These are phyloP conservation scores for Muntiacus muntjak DNA, from an alignment of 2,113 vertebrate species.

Conservation along the genomic window DNA sequence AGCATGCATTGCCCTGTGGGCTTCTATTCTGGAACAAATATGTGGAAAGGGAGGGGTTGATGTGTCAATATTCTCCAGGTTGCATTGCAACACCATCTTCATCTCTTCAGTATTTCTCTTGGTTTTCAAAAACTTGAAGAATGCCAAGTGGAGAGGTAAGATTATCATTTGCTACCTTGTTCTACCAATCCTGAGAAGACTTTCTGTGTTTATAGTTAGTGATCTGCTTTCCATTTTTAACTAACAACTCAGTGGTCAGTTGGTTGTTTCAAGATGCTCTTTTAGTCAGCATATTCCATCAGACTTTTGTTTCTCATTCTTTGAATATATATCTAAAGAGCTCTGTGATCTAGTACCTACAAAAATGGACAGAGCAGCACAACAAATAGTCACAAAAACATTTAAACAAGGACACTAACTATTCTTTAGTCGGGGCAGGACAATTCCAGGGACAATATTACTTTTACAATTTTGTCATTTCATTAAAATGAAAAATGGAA, in stretches of 20 bases:
- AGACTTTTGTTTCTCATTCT: background rate
- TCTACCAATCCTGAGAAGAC: background rate
- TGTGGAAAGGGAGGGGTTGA: background rate
- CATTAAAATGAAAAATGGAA: background rate
- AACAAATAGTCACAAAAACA: background rate
- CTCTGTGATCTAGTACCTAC: background rate
- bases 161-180: background rate
- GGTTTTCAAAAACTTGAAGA: background rate
- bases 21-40: background rate
- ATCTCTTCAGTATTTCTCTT: background rate
- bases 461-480: background rate
- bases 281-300: background rate
- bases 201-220: background rate
- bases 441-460: background rate
- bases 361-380: background rate
- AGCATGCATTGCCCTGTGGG: accelerated
- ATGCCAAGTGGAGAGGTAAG: background rate
- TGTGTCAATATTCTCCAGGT: background rate
- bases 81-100: background rate
- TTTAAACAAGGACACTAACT: background rate
- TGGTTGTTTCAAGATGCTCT: background rate
- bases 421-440: background rate
- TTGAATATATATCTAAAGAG: background rate
- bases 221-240: background rate
- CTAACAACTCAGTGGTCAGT: background rate